A percentile compares a stretch with the other conserved stretches of the same genome.
phyloP scores from a whole-genome alignment of 2,888 invertebrate species.

The Drosophila anomalata region DNA sequence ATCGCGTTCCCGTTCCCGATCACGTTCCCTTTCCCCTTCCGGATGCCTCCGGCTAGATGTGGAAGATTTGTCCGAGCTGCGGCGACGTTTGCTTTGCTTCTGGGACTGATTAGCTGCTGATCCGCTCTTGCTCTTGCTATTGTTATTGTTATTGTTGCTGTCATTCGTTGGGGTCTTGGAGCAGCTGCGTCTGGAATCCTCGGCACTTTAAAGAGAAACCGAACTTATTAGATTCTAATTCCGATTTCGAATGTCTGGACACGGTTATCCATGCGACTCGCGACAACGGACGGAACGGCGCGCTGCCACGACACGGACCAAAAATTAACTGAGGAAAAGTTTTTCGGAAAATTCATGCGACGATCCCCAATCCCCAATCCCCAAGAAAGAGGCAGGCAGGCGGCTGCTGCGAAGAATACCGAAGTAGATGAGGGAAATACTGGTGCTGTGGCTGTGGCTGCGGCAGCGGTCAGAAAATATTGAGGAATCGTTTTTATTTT shows the following conservation, averaged over 20 bases:
- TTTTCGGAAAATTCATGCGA: slow-evolving; percentile 58
- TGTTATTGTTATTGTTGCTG: slow-evolving; percentile 49
- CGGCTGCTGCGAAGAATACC: slow-evolving; percentile 32
- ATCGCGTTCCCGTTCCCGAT: slow-evolving; percentile 45
- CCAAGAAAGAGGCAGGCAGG: slow-evolving; percentile 26
- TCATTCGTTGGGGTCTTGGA: slow-evolving; percentile 75
- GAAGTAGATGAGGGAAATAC: slow-evolving; percentile 47
- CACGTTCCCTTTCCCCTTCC: slow-evolving; percentile 56
- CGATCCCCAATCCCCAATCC: slow-evolving; percentile 23
- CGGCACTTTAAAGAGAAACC: slow-evolving; percentile 55
- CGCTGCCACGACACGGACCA: slow-evolving; percentile 79
- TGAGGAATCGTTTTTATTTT: slow-evolving; percentile 77
- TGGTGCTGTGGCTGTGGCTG: slow-evolving; percentile 25
- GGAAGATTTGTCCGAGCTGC: slow-evolving; percentile 68
- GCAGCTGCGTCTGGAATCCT: slow-evolving; percentile 58
- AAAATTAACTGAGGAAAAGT: slow-evolving; percentile 75
- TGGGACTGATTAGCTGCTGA: slow-evolving; percentile 33
- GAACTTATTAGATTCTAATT: slow-evolving; percentile 40
- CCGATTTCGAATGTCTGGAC: slow-evolving; percentile 12
- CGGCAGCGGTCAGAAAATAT: slow-evolving; percentile 65
- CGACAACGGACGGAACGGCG: slow-evolving; percentile 59
- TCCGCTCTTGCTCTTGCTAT: background rate
- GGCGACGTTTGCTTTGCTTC: slow-evolving; percentile 64
- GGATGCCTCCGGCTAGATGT: slow-evolving; percentile 55
- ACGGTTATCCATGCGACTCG: slow-evolving; percentile 57